Conservation (phyloP, 1,140 invertebrate genomes). For the Samia ricini region DNA sequence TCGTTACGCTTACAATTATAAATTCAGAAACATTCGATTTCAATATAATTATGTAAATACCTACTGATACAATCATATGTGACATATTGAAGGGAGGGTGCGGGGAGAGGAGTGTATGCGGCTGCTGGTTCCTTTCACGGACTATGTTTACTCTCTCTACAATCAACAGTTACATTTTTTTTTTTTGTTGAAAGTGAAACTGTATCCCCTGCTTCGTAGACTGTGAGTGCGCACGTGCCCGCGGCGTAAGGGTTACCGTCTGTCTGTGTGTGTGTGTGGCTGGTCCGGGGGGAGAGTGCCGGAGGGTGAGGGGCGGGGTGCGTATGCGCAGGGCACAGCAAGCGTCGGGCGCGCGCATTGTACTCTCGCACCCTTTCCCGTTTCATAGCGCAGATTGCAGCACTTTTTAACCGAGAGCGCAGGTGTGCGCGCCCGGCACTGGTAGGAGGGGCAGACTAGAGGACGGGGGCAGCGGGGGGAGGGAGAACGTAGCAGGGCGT, state of each 20-base stretch:
- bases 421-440: conserved; percentile 19
- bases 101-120: too few relatives aligned
- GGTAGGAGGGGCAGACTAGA: too few relatives aligned
- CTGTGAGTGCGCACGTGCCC: conserved; percentile 22
- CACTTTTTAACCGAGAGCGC: conserved; percentile 27
- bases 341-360: conserved; percentile 15
- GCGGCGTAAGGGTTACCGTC: conserved; percentile 5
- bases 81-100: too few relatives aligned
- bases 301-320: conserved; percentile 2
- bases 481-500: conserved; percentile 33
- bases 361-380: conserved; percentile 30
- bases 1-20: too few relatives aligned
- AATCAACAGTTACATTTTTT: background rate
- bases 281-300: background rate
- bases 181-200: conserved; percentile 28
- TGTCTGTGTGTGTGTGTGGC: too few relatives aligned
- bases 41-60: too few relatives aligned
- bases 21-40: too few relatives aligned
- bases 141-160: background rate
- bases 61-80: too few relatives aligned
- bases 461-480: conserved; percentile 16
- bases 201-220: conserved; percentile 10
- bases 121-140: background rate
- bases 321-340: conserved; percentile 34
- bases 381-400: conserved; percentile 38